These are phyloP conservation scores for Protonibea diacanthus DNA, from an alignment of 2,797 vertebrate genomes.

Conservation along the genomic window DNA sequence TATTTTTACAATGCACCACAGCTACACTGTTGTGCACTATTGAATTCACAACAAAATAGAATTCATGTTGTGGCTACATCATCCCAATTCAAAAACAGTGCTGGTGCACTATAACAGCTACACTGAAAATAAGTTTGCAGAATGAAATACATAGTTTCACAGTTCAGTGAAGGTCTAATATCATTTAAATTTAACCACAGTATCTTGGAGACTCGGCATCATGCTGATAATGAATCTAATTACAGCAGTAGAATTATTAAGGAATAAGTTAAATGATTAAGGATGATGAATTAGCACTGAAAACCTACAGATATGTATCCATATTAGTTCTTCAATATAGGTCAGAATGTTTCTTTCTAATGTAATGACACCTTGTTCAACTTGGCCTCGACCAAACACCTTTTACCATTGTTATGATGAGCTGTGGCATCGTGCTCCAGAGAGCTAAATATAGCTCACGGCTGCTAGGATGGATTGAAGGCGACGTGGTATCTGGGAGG, in stretches of 20 bases:
- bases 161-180: constrained; percentile 18
- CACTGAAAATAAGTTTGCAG: neutral
- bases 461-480: constrained; percentile 76
- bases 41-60: neutral
- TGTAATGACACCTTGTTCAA: constrained; percentile 37
- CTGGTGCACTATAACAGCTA: neutral
- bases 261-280: constrained; percentile 20
- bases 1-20: neutral
- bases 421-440: constrained; percentile 50
- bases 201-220: constrained; percentile 34
- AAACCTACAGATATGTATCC: constrained; percentile 32
- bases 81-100: neutral
- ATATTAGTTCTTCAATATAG: constrained; percentile 14
- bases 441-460: constrained; percentile 74
- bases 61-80: neutral
- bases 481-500: constrained; percentile 77
- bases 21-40: neutral
- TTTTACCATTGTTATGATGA: constrained; percentile 63
- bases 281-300: constrained; percentile 28
- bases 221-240: constrained; percentile 43
- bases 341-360: neutral
- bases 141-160: constrained; percentile 22
- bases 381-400: constrained; percentile 39
- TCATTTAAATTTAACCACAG: constrained; percentile 32
- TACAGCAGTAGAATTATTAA: constrained; percentile 40